Evolutionary conservation across 2,797 vertebrate genomes (phyloP).

Genomic region (Acrossocheilus fasciatus): DNA sequence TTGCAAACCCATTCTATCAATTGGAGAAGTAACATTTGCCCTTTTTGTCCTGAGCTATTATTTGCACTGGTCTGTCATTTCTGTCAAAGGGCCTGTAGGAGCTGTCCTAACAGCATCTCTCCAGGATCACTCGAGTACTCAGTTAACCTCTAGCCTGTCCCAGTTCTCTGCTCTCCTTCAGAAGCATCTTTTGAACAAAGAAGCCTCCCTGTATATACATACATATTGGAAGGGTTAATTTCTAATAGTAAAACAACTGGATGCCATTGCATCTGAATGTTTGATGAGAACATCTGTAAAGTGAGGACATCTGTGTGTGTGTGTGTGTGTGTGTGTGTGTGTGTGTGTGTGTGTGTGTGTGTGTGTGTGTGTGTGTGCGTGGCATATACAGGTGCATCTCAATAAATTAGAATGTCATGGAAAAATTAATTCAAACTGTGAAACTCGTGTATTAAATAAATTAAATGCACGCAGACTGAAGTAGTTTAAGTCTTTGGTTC

Average conservation of each 20-base stretch:
- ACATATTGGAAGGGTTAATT: not conserved
- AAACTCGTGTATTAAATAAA: no score
- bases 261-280: no score
- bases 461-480: no score
- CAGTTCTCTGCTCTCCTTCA: not conserved
- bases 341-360: no score
- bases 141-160: not conserved
- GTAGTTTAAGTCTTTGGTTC: no score
- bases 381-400: no score
- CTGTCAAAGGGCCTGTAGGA: not conserved
- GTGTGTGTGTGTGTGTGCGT: no score
- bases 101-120: not conserved
- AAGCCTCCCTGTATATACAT: not conserved
- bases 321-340: no score
- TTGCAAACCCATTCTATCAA: not conserved
- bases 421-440: no score
- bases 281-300: not conserved
- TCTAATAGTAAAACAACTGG: not conserved
- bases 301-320: not conserved
- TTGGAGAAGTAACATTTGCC: not conserved
- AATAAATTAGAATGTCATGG: no score
- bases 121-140: not conserved
- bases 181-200: not conserved
- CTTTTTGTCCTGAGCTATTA: constrained; percentile 3
- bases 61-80: constrained; percentile 12